These are phyloP conservation scores for Aphelinus atriplicis DNA, from an alignment of 1,140 invertebrate species.

Conservation along the genomic window DNA sequence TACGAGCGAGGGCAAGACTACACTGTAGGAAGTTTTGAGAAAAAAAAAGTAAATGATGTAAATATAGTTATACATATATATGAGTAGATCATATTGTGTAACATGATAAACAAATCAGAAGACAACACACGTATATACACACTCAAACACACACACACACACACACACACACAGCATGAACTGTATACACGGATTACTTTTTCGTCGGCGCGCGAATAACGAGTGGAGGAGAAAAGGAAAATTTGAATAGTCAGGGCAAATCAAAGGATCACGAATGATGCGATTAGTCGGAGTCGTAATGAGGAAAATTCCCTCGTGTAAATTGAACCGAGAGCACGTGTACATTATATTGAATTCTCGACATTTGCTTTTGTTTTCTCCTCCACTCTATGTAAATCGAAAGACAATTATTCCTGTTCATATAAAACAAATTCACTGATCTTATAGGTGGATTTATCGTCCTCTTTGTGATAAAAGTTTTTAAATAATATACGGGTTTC, in stretches of 20 bases:
- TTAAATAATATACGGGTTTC: constrained; percentile 25
- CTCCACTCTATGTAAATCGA: neutral
- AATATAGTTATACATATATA: constrained; percentile 28
- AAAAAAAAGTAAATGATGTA: constrained; percentile 28
- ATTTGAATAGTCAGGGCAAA: neutral
- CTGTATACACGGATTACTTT: neutral
- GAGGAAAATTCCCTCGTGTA: constrained; percentile 13
- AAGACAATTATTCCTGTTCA: constrained; percentile 8
- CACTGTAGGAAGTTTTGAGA: constrained; percentile 23
- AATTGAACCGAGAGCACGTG: constrained; percentile 4
- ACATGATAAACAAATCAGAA: constrained; percentile 4
- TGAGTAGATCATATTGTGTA: constrained; percentile 9
- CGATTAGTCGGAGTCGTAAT: neutral
- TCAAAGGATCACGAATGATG: neutral
- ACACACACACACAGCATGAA: neutral
- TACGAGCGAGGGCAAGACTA: constrained; percentile 35
- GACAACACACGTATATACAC: neutral
- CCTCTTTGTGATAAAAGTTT: constrained; percentile 39
- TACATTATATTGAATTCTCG: neutral
- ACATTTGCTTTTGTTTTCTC: constrained; percentile 8
- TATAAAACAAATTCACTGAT: constrained; percentile 17
- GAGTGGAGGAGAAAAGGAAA: neutral
- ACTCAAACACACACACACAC: neutral
- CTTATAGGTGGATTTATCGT: constrained; percentile 24
- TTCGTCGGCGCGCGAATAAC: neutral